A percentile compares a stretch with the other conserved stretches of the same genome.
Evolutionary conservation across 2,113 vertebrate species (phyloP).

Genomic region (Pelecanus crispus): DNA sequence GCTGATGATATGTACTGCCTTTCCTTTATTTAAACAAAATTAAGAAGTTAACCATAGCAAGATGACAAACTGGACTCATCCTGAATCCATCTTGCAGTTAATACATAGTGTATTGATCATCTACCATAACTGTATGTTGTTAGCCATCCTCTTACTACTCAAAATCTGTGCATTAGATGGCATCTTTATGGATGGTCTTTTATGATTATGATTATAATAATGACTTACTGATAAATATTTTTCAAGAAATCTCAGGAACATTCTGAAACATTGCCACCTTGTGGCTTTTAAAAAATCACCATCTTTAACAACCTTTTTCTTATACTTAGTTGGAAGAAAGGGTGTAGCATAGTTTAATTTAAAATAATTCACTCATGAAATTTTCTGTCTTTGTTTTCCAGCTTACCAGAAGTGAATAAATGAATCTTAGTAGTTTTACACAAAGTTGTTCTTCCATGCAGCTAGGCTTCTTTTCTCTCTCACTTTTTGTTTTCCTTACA

Average conservation of each 20-base stretch:
- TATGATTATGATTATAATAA: neutral
- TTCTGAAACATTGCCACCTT: conserved; percentile 48
- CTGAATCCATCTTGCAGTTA: neutral
- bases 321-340: neutral
- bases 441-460: neutral
- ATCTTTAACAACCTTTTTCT: neutral
- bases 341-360: neutral
- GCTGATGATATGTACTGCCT: neutral
- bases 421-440: neutral
- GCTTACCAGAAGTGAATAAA: neutral
- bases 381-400: neutral
- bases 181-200: neutral
- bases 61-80: neutral
- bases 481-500: neutral
- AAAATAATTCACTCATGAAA: neutral
- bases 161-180: neutral
- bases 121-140: neutral
- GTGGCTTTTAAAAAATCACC: neutral
- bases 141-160: neutral
- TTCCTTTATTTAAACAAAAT: neutral
- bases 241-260: neutral
- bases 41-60: neutral
- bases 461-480: neutral
- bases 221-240: neutral
- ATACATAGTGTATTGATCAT: neutral